These are phyloP conservation scores for Belgica antarctica DNA, from an alignment of 2,888 invertebrate genomes.

Conservation along the genomic window DNA sequence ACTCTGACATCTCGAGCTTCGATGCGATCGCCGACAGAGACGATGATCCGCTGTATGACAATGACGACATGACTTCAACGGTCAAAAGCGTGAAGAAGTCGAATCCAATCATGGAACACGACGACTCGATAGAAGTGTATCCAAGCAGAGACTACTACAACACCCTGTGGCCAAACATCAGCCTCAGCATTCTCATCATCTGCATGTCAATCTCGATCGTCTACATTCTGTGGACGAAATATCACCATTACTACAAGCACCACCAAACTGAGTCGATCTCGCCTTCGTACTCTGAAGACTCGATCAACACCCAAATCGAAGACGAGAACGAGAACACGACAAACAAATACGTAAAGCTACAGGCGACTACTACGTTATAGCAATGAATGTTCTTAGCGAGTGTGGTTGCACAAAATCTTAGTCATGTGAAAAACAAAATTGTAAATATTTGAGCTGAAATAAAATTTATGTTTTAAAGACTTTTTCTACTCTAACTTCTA, in stretches of 20 bases:
- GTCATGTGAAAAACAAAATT: no score
- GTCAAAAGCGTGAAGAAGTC: conserved; percentile 22
- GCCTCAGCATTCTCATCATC: conserved; percentile 39
- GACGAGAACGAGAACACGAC: conserved; percentile 34
- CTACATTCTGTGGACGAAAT: conserved; percentile 38
- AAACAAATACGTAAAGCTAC: conserved; percentile 35
- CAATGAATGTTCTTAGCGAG: conserved; percentile 12
- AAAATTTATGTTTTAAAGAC: no score
- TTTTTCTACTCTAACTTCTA: no score
- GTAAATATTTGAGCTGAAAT: no score
- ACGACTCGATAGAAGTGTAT: conserved; percentile 41
- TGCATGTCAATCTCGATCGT: conserved; percentile 38
- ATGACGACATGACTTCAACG: conserved; percentile 17
- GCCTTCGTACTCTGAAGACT: conserved; percentile 33
- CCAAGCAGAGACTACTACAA: conserved; percentile 27
- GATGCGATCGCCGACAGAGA: conserved; percentile 26
- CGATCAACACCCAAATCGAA: conserved; percentile 37
- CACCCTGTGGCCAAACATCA: conserved; percentile 36
- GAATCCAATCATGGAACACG: neutral
- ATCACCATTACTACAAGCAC: conserved; percentile 38
- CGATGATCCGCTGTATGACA: conserved; percentile 24
- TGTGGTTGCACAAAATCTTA: neutral
- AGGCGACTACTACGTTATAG: conserved; percentile 35
- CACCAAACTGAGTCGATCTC: conserved; percentile 25
- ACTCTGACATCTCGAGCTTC: conserved; percentile 35